phyloP scores from a whole-genome alignment of 2,113 vertebrate genomes.

The Aegotheles bennettii region DNA sequence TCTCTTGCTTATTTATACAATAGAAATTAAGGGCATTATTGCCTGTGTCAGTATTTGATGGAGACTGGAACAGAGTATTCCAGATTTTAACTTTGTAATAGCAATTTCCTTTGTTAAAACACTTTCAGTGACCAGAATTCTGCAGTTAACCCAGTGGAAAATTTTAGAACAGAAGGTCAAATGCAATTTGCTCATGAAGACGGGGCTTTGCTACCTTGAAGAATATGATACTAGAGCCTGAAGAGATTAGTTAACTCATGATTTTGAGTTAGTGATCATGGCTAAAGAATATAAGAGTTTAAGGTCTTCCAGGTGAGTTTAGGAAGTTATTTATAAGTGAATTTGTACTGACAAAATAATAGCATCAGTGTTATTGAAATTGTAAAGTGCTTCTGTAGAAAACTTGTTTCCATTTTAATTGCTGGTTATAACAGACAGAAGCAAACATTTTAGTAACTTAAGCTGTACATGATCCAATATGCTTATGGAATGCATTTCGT shows the following conservation, averaged over 20 bases:
- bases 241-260: background rate
- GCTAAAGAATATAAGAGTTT: background rate
- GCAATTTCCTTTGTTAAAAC: conserved; percentile 14
- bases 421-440: background rate
- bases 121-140: background rate
- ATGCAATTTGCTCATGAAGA: background rate
- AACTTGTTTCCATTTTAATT: background rate
- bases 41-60: background rate
- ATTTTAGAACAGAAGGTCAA: background rate
- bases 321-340: background rate
- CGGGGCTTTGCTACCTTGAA: background rate
- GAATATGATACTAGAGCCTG: background rate
- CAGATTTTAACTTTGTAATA: conserved; percentile 31
- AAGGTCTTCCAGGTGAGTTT: background rate
- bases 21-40: conserved; percentile 1
- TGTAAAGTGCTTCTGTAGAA: background rate
- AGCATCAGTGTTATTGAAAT: background rate
- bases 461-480: background rate
- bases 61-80: background rate
- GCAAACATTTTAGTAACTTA: background rate
- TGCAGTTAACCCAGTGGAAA: background rate
- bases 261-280: background rate
- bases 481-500: background rate
- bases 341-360: background rate
- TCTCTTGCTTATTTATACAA: background rate